phyloP scores from a whole-genome alignment of 2,888 invertebrate genomes.

The Hypercompe scribonia region DNA sequence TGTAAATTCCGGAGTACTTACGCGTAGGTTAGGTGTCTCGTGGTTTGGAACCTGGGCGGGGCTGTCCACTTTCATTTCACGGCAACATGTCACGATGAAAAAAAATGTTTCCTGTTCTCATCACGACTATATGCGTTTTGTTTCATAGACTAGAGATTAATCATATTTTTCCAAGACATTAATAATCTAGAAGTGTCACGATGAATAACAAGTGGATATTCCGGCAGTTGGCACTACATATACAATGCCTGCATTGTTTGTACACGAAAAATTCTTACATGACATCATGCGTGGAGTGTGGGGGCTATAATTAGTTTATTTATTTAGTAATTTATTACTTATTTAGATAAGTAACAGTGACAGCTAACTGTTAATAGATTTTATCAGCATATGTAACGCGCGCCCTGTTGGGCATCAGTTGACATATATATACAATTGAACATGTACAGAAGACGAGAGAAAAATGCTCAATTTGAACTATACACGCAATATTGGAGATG shows the following conservation, averaged over 20 bases:
- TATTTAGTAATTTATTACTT: background rate
- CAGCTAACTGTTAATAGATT: background rate
- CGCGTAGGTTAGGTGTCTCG: background rate
- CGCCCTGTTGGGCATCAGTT: background rate
- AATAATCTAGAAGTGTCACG: background rate
- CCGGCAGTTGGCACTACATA: background rate
- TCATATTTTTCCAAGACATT: background rate
- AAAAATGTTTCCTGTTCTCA: slow-evolving; percentile 4
- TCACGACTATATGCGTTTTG: slow-evolving; percentile 4
- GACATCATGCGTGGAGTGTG: background rate
- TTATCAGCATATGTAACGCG: background rate
- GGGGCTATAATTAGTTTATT: background rate
- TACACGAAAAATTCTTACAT: background rate
- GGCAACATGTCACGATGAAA: background rate
- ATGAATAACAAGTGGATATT: background rate
- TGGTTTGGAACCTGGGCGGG: background rate
- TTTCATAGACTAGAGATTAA: background rate
- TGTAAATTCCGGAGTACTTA: background rate
- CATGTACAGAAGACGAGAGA: too few relatives aligned
- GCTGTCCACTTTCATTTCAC: background rate
- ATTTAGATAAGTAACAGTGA: background rate
- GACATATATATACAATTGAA: too few relatives aligned
- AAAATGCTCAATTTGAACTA: too few relatives aligned
- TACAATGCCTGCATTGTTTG: background rate
- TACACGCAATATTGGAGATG: too few relatives aligned